Percentiles rank a stretch among this genome's conserved stretches.
Evolutionary conservation across 2,797 vertebrate species (phyloP).

Genomic region (Fistularia commersonii): DNA sequence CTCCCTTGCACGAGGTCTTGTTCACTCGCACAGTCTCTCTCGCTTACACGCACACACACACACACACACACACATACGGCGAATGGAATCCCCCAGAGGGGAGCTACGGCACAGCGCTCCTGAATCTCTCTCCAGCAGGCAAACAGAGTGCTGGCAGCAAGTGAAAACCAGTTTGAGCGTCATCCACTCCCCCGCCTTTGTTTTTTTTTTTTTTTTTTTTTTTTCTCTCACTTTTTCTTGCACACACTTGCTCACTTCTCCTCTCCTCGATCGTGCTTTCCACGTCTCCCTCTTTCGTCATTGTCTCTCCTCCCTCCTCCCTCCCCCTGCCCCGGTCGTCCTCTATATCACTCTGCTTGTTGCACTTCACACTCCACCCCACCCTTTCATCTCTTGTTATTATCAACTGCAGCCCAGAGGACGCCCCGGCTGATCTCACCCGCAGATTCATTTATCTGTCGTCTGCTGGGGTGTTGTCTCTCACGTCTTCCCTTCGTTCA

Average conservation of each 20-base stretch:
- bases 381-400: conserved; percentile 64
- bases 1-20: conserved; percentile 51
- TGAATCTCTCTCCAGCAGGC: conserved; percentile 68
- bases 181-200: neutral
- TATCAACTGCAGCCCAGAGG: conserved; percentile 64
- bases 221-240: conserved; percentile 28
- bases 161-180: conserved; percentile 59
- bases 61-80: conserved; percentile 18
- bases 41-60: conserved; percentile 7
- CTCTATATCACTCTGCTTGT: conserved; percentile 16
- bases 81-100: conserved; percentile 67
- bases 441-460: conserved; percentile 71
- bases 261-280: conserved; percentile 18
- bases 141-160: conserved; percentile 59
- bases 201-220: conserved; percentile 3
- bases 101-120: conserved; percentile 54
- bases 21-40: conserved; percentile 27
- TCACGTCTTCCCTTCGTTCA: conserved; percentile 22
- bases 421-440: conserved; percentile 62
- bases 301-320: conserved; percentile 17
- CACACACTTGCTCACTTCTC: conserved; percentile 42
- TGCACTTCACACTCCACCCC: conserved; percentile 22
- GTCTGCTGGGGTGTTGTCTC: conserved; percentile 64
- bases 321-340: conserved; percentile 7
- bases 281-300: conserved; percentile 5